Evolutionary conservation across 2,113 vertebrate genomes (phyloP), one percentile per base, ranked within the genome.

Genomic region (Cheirogaleus medius): DNA sequence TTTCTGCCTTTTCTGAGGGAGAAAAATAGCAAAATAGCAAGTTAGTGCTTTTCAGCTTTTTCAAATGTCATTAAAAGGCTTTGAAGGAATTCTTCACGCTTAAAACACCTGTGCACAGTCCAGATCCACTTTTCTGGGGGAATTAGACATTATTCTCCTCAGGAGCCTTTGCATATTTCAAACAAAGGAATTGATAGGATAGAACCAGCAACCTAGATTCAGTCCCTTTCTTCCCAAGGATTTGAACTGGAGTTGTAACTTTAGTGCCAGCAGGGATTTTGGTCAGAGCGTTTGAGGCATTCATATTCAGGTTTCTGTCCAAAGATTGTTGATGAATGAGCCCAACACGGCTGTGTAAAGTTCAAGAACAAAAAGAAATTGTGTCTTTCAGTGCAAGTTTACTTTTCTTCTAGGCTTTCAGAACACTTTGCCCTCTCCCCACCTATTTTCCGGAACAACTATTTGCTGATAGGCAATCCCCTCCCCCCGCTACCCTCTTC

Each of bases 331-430:
- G 93, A 96, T 97, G 78, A 90, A 83, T 92, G 81, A 88, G 20
- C 78, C 73, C 49, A 87, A 87, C 73, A 71, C 0, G 32, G 13
- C 84, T 97, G 14, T 92, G 94, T 83, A 78, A 94, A 97, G 80
- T 96, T 97, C 76, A 97, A 94, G 85, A 97, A 92, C 78, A 98
- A 90, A 98, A 98, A 86, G 88, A 98, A 97, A 93, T 96, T 93
- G 86, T 97, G 52, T 81, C 91, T 68, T 87, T 97, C 73, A 5
- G n/a, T 77, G 97, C 77, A 97, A 98, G 74, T 98, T 98, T 97
- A 85, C 94, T 98, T 97, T 96, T 82, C 82, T 97, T 98, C 90
- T 95, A 98, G 91, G 60, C 96, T 98, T 98, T 98, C 44, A 94
- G 96, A 97, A 66, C 44, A 84, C 54, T 94, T 94, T 83, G 47